Evolutionary conservation across 2,888 invertebrate genomes (phyloP).

Genomic region (Drosophila quinaria): DNA sequence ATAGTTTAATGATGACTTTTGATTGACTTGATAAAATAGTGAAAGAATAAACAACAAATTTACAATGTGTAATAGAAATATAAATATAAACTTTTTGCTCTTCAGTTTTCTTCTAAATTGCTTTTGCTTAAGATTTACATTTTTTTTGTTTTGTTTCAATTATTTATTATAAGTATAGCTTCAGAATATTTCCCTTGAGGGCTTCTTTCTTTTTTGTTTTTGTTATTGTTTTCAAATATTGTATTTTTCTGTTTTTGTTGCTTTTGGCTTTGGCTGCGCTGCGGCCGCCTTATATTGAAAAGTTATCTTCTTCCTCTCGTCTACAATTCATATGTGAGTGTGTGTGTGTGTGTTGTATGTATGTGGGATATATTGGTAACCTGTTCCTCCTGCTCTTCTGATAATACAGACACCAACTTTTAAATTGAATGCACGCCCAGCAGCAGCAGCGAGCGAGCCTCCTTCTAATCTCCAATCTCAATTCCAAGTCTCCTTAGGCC

Average conservation of each 20-base stretch:
- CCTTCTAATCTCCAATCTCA: conserved; percentile 8
- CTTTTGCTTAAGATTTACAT: conserved; percentile 57
- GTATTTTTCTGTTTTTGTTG: conserved; percentile 64
- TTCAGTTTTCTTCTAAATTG: conserved; percentile 58
- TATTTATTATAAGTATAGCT: conserved; percentile 54
- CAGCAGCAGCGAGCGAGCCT: conserved; percentile 45
- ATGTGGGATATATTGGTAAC: conserved; percentile 60
- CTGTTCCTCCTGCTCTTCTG: conserved; percentile 43
- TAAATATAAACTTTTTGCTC: conserved; percentile 57
- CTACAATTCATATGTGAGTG: conserved; percentile 35
- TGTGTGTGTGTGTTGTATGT: conserved; percentile 33
- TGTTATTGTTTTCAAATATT: conserved; percentile 50
- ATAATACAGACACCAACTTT: conserved; percentile 46
- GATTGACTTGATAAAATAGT: conserved; percentile 25
- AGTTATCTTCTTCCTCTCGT: conserved; percentile 27
- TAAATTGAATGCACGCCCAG: conserved; percentile 57
- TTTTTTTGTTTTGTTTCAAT: conserved; percentile 25
- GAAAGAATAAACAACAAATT: conserved; percentile 48
- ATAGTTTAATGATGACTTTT: conserved; percentile 25
- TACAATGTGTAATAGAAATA: conserved; percentile 54
- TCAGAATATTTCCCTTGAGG: conserved; percentile 9
- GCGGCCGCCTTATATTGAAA: conserved; percentile 50
- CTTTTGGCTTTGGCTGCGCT: conserved; percentile 73
- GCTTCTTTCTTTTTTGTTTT: conserved; percentile 18
- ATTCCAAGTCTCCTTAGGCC: conserved; percentile 87